Percentiles rank a stretch among this genome's conserved stretches.
phyloP scores from a whole-genome alignment of 1,140 invertebrate genomes.

The Zeugodacus cucurbitae region DNA sequence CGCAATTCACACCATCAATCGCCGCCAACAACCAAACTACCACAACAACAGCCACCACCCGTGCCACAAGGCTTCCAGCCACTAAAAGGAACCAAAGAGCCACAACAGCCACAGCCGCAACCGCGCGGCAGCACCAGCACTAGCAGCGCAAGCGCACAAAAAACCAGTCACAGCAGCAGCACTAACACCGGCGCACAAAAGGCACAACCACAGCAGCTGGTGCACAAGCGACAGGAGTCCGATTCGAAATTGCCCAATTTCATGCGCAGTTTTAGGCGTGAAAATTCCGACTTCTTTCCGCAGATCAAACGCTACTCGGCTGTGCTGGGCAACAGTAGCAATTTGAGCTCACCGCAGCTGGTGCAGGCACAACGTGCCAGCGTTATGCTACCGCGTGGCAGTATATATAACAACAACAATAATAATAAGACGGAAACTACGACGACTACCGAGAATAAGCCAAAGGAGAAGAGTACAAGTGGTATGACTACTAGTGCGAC shows the following conservation, averaged over 20 bases:
- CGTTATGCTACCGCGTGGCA: constrained; percentile 74
- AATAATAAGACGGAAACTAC: constrained; percentile 45
- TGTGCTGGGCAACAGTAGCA: constrained; percentile 68
- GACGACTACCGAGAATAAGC: constrained; percentile 7
- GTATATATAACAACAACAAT: constrained; percentile 65
- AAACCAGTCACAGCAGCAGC: constrained; percentile 46
- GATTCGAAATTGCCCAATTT: constrained; percentile 76
- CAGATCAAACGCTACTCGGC: constrained; percentile 79
- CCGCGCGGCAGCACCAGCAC: constrained; percentile 7
- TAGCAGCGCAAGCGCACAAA: not conserved
- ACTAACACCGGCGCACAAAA: constrained; percentile 63
- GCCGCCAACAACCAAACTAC: not conserved
- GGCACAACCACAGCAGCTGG: constrained; percentile 41
- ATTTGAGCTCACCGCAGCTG: constrained; percentile 46
- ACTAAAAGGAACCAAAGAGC: constrained; percentile 51
- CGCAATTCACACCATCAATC: constrained; percentile 15
- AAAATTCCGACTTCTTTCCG: constrained; percentile 84
- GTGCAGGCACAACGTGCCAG: constrained; percentile 69
- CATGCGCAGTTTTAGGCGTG: constrained; percentile 80
- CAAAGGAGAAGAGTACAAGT: not conserved
- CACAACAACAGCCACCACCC: constrained; percentile 49
- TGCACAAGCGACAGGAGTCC: constrained; percentile 73
- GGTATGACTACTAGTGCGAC: not conserved
- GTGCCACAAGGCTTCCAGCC: constrained; percentile 61
- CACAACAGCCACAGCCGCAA: not conserved